Base-by-base conservation (phyloP, 2,797 vertebrate species). In the Sebastes miniatus region DNA sequence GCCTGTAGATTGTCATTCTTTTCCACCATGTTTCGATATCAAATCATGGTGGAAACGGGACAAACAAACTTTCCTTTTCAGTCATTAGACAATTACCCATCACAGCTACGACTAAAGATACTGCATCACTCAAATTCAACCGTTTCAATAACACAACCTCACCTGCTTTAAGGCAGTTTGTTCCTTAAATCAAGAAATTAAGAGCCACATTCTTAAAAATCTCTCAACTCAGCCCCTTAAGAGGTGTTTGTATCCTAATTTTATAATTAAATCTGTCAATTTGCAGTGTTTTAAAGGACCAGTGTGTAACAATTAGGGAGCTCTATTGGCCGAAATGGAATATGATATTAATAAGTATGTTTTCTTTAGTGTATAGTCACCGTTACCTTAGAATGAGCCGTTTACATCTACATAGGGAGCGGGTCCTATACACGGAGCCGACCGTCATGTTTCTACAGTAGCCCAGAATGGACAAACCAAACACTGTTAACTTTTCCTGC, bases 131-230 rank as follows among this genome's bases (percentile, higher is more conserved):
- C 8, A 79, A 73, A 80, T 31, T 50, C 22, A 76, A 68, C 10
- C 36, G 36, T 73, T 76, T 69, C n/a, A 61, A 69, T 2, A 11
- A 72, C 75, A 47, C 43, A 14, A 74, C 47, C 58, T 76, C 68
- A 71, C 57, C 84, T 90, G 80, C 86, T 92, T 88, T 92, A 79
- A 92, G 87, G 92, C 88, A 87, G 87, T 71, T 88, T 81, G 61
- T 79, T 87, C 88, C 72, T 82, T 88, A 69, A 81, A 73, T 56
- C 24, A 80, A 84, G 67, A 84, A 87, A 88, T 73, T 34, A 73
- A 83, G 6, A 83, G 31, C 57, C 75, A 81, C 62, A 57, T 69
- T 85, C 32, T 69, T 62, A 52, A 54, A 68, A 74, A 59, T 73
- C 29, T 67, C 69, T 73, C 47, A 22, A 22, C 43, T 69, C 69